Percentiles rank a stretch among this genome's conserved stretches.
These are phyloP conservation scores for Liparis tanakae DNA, from an alignment of 2,797 vertebrate species.

Conservation along the genomic window DNA sequence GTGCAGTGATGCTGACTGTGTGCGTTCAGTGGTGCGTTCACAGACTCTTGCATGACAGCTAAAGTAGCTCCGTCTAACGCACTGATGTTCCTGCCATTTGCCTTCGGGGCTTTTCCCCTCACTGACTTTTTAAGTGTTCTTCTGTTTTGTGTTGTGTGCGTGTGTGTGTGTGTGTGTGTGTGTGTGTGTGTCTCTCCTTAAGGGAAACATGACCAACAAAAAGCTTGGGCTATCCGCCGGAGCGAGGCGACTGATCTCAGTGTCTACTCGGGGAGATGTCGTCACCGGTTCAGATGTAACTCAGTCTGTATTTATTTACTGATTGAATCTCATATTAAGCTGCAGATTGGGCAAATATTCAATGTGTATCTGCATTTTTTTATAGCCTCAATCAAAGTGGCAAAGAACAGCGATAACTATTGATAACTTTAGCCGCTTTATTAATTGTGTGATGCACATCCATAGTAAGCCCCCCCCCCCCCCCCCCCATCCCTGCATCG, in stretches of 20 bases:
- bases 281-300: constrained; percentile 19
- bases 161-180: no score
- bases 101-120: constrained; percentile 83
- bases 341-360: neutral
- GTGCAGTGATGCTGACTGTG: constrained; percentile 76
- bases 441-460: neutral
- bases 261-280: constrained; percentile 73
- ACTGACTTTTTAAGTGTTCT: constrained; percentile 87
- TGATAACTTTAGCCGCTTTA: neutral
- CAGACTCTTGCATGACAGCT: constrained; percentile 80
- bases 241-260: constrained; percentile 81
- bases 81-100: constrained; percentile 83
- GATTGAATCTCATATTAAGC: constrained; percentile 3
- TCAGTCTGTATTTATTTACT: constrained; percentile 9
- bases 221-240: constrained; percentile 79
- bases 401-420: neutral
- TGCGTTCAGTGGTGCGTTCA: constrained; percentile 75
- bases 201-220: constrained; percentile 84
- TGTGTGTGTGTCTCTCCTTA: constrained; percentile 38
- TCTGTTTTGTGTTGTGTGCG: constrained; percentile 20
- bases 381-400: neutral
- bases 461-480: neutral
- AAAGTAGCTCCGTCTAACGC: constrained; percentile 84
- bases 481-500: neutral
- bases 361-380: neutral